Evolutionary conservation across 2,888 invertebrate species (phyloP).

Genomic region (Mantis religiosa): DNA sequence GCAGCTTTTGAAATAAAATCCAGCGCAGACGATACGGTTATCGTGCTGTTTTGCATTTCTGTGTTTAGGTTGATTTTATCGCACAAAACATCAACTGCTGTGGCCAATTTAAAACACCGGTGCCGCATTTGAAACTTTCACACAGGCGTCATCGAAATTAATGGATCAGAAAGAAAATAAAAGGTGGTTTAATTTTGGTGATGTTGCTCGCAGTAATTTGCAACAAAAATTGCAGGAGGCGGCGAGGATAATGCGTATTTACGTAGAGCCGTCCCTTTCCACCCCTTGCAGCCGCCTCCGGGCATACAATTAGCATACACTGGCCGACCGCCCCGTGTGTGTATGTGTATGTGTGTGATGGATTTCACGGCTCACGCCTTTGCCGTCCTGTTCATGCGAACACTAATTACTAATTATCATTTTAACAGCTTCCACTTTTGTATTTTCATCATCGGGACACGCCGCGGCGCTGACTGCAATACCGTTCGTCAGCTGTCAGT

Average conservation of each 20-base stretch:
- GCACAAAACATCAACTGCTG: background rate
- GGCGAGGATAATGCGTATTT: background rate
- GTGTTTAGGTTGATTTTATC: background rate
- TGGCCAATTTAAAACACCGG: background rate
- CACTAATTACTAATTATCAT: conserved; percentile 13
- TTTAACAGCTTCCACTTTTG: conserved; percentile 7
- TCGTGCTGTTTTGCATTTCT: background rate
- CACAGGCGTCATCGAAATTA: background rate
- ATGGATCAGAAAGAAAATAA: background rate
- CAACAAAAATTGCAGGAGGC: background rate
- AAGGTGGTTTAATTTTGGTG: background rate
- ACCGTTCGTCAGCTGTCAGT: background rate
- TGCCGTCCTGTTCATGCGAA: background rate
- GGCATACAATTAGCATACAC: background rate
- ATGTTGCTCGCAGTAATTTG: background rate
- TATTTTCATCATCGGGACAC: background rate
- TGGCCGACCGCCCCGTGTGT: background rate
- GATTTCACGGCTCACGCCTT: background rate
- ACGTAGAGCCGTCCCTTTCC: background rate
- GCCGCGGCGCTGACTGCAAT: background rate
- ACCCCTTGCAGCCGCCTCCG: background rate
- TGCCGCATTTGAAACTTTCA: background rate
- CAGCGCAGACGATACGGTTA: background rate
- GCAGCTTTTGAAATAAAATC: background rate
- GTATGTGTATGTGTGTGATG: background rate